Percentiles rank a stretch among this genome's conserved stretches.
Evolutionary conservation across 2,113 vertebrate genomes (phyloP).

Genomic region (Zosterops japonicus): DNA sequence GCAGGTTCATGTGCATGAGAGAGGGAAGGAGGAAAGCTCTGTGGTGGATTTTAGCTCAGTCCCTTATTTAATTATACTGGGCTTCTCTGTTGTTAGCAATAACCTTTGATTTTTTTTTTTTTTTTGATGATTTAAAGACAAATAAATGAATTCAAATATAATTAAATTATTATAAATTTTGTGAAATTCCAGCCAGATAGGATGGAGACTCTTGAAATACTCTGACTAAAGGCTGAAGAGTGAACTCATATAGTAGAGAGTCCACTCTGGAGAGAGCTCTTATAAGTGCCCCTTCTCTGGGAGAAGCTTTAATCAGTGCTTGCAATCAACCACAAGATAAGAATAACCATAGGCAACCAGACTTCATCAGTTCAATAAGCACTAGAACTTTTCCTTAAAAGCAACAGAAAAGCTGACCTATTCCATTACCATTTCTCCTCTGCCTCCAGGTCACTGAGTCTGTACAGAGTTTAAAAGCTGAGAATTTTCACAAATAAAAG

Average conservation of each 20-base stretch:
- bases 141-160: background rate
- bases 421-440: background rate
- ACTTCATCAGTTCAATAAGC: background rate
- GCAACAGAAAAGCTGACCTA: background rate
- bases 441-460: background rate
- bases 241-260: background rate
- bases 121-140: background rate
- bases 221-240: background rate
- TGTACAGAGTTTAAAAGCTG: constrained; percentile 1
- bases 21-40: background rate
- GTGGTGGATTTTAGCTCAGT: background rate
- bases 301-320: constrained; percentile 4
- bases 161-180: background rate
- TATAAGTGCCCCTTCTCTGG: background rate
- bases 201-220: background rate
- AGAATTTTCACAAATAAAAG: constrained; percentile 49
- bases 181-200: background rate
- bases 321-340: background rate
- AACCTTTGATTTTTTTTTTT: background rate
- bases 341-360: background rate
- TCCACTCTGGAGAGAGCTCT: background rate
- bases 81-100: background rate
- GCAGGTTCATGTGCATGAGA: background rate
- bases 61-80: background rate
- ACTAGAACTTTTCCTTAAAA: background rate